A percentile compares a stretch with the other conserved stretches of the same genome.
These are phyloP conservation scores for Dicrurus megarhynchus DNA, from an alignment of 2,113 vertebrate genomes.

Conservation along the genomic window DNA sequence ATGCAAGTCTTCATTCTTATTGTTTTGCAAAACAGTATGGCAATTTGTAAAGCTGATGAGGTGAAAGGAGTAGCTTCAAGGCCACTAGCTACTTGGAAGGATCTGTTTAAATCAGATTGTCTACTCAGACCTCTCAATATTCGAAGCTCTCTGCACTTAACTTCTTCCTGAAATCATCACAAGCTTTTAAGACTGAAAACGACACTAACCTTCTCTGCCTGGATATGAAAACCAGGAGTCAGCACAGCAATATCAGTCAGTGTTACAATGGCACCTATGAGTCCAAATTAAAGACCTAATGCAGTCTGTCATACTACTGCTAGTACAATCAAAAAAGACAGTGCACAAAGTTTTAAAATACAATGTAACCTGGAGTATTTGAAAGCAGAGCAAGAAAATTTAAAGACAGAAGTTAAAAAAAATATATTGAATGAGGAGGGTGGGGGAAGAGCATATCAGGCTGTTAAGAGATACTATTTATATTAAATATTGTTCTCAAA, in stretches of 20 bases:
- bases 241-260: neutral
- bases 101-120: neutral
- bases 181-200: neutral
- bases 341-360: neutral
- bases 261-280: neutral
- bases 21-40: neutral
- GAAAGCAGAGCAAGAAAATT: neutral
- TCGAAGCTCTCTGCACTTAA: neutral
- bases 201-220: neutral
- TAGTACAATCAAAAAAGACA: neutral
- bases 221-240: neutral
- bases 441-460: neutral
- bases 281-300: neutral
- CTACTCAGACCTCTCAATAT: neutral
- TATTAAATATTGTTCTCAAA: neutral
- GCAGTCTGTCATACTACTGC: neutral
- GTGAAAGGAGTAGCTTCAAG: neutral
- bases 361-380: neutral
- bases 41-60: neutral
- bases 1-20: neutral
- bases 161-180: neutral
- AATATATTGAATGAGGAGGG: fast-evolving
- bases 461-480: neutral
- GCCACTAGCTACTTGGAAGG: neutral
- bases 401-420: neutral